Conservation (phyloP, 53 echinoderm and acorn worm genomes). For the Antedon mediterranea region DNA sequence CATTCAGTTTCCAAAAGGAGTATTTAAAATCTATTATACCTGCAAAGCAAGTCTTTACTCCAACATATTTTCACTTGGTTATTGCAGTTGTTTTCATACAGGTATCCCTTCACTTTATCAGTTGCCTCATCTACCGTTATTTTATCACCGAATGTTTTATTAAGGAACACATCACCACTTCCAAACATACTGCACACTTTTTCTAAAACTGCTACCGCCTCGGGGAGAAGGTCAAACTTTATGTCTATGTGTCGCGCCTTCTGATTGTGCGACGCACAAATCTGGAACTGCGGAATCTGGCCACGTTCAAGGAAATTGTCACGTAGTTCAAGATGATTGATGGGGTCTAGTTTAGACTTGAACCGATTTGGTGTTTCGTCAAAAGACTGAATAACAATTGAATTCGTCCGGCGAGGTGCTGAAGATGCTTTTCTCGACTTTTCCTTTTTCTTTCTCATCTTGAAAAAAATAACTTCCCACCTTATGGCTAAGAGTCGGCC, state of each 20-base stretch:
- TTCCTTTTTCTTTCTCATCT: conserved; percentile 25
- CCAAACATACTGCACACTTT: conserved; percentile 56
- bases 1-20: background rate
- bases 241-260: conserved; percentile 35
- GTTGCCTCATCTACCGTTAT: conserved; percentile 47
- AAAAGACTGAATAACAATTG: conserved; percentile 43
- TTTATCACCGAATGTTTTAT: conserved; percentile 41
- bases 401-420: conserved; percentile 6
- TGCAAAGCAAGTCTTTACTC: conserved; percentile 87
- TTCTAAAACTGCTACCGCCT: conserved; percentile 52
- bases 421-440: conserved; percentile 10
- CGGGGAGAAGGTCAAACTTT: conserved; percentile 39
- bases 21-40: conserved; percentile 29
- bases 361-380: conserved; percentile 59
- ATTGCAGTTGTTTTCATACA: conserved; percentile 45
- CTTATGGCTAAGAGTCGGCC: too few species aligned
- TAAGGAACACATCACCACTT: conserved; percentile 36
- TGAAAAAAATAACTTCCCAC: too few species aligned
- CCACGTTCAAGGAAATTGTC: conserved; percentile 51
- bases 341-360: conserved; percentile 61
- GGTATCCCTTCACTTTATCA: conserved; percentile 32
- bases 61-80: conserved; percentile 62
- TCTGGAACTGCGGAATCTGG: conserved; percentile 45
- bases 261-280: conserved; percentile 35
- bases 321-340: conserved; percentile 73